Conservation (phyloP, 2,888 invertebrate species). For the Epistrophe grossulariae region DNA sequence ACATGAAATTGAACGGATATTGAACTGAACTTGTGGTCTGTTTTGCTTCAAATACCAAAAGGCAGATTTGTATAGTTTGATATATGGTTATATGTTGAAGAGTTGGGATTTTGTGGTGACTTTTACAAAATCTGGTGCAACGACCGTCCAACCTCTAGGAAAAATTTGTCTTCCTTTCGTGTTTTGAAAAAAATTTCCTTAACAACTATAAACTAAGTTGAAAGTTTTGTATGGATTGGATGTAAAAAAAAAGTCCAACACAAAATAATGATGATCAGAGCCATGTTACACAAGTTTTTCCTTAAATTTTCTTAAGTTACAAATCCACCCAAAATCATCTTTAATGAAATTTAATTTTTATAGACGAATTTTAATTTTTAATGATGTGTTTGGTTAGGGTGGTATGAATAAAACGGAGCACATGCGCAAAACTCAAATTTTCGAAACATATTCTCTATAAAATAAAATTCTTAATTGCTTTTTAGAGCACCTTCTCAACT, state of each 20-base stretch:
- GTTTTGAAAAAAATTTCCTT: background rate
- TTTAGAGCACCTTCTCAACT: too few relatives aligned
- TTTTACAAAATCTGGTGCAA: slow-evolving; percentile 11
- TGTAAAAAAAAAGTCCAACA: background rate
- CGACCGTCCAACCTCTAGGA: background rate
- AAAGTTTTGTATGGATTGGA: background rate
- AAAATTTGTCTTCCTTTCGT: background rate
- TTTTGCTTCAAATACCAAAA: background rate
- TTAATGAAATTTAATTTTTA: too few relatives aligned
- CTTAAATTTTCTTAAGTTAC: background rate
- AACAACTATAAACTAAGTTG: background rate
- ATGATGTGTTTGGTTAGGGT: too few relatives aligned
- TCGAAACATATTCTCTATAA: too few relatives aligned
- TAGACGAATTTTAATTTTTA: too few relatives aligned
- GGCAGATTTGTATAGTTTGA: background rate
- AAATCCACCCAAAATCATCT: too few relatives aligned
- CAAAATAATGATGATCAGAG: background rate
- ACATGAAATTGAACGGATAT: slow-evolving; percentile 63
- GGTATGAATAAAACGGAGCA: too few relatives aligned
- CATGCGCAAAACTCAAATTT: too few relatives aligned
- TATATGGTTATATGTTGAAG: background rate
- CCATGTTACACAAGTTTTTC: background rate
- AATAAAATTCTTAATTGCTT: too few relatives aligned
- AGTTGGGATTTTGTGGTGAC: slow-evolving; percentile 38
- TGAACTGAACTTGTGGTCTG: slow-evolving; percentile 63